These are phyloP conservation scores for Oreonectes daqikongensis DNA, from an alignment of 2,797 vertebrate genomes.

Conservation along the genomic window DNA sequence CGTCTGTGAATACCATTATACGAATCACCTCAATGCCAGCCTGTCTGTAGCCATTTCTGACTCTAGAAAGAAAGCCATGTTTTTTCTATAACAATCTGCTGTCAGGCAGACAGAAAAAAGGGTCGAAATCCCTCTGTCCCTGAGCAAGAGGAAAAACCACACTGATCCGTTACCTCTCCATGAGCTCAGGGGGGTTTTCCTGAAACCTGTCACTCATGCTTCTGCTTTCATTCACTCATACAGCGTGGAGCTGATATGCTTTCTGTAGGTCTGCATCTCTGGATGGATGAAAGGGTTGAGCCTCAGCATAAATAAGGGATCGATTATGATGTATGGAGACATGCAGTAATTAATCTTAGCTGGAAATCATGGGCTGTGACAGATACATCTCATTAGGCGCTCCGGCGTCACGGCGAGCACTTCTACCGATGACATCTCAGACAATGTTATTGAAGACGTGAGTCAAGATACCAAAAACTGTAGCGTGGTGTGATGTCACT, in stretches of 20 bases:
- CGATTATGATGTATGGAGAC: constrained; percentile 67
- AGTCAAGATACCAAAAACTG: not conserved
- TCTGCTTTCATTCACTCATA: not conserved
- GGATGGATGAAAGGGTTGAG: constrained; percentile 58
- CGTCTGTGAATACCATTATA: constrained; percentile 13
- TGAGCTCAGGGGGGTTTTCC: constrained; percentile 4
- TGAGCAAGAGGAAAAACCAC: not conserved
- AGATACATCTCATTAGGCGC: constrained; percentile 64
- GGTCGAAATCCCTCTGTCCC: not conserved
- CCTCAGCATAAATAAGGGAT: constrained; percentile 67
- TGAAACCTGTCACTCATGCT: not conserved
- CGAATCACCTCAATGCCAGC: not conserved
- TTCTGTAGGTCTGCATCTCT: constrained; percentile 49
- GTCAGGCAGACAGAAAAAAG: not conserved
- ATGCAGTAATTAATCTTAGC: constrained; percentile 69
- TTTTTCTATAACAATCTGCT: not conserved
- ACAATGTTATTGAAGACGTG: constrained; percentile 31
- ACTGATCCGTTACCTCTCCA: not conserved
- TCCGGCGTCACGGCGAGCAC: constrained; percentile 57
- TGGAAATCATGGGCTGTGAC: constrained; percentile 66
- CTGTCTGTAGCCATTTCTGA: not conserved
- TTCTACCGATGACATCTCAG: constrained; percentile 35
- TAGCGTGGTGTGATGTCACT: not conserved
- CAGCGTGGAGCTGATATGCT: not conserved
- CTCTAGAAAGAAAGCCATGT: not conserved